Base-by-base conservation (phyloP, 1,140 invertebrate species). In the Drosophila pseudoananassae region DNA sequence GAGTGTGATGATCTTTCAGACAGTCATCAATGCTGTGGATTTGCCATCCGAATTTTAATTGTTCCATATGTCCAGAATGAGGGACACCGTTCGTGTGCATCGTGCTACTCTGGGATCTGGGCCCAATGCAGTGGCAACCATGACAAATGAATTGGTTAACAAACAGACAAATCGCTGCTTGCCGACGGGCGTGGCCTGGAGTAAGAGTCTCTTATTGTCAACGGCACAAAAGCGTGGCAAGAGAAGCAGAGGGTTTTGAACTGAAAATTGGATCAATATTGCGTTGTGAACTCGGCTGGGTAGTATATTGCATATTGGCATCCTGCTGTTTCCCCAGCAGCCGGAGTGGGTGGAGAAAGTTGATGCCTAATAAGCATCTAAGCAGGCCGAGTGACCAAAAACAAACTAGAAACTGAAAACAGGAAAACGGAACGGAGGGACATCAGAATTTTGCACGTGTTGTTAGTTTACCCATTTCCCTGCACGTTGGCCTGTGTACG, bases 361-460 rank as follows among this genome's bases (percentile, higher is more conserved):
- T 57, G 57, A 51, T 77, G 74, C 51, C 58, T 85, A 85, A 85
- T 87, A 85, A 81, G 82, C 82, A 81, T 65, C 73, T 87, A 87
- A 87, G 20, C 45, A 75, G 71, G 65, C 72, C 49, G 65, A 60
- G 53, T 63, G 71, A 79, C 65, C 55, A 57, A 51, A 75, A 75
- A 52, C 70, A 57, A 75, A 74, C 49, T 52, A n/a, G 33, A 66
- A 65, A 47, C 53, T 38, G 38, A 46, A 63, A 57, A 53, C 55
- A 29, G 57, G 40, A 45, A 73, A 63, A 64, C 63, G 40, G 47
- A 51, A 58, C 20, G 25, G 25, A 52, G 25, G 54, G 51, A 36
- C 58, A 82, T 29, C 64, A 49, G 43, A 46, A 75, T 55, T 69
- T 53, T 63, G 52, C 68, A 85, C 81, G 82, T 84, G 81, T 65